These are phyloP conservation scores for Enteromius afrohamiltoni DNA, from an alignment of 2,797 vertebrate species.

Conservation along the genomic window DNA sequence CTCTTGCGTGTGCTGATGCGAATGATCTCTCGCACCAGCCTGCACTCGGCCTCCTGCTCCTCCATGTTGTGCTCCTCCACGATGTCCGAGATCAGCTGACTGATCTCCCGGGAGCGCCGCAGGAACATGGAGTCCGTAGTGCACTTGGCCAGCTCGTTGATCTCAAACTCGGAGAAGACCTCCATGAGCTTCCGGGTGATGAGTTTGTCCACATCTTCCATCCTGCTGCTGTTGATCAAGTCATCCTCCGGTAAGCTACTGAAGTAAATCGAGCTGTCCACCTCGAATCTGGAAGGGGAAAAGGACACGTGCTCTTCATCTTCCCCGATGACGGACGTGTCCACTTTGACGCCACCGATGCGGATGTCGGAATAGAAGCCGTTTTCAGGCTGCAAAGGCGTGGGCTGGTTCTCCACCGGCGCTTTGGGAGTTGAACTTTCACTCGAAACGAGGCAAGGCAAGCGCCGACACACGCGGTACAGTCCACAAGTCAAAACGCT, in stretches of 20 bases:
- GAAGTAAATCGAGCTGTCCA: conserved; percentile 58
- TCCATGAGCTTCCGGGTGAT: conserved; percentile 92
- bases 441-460: conserved; percentile 75
- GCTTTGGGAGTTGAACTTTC: conserved; percentile 73
- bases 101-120: conserved; percentile 91
- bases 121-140: conserved; percentile 94
- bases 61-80: conserved; percentile 93
- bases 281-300: conserved; percentile 31
- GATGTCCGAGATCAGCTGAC: conserved; percentile 92
- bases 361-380: conserved; percentile 70
- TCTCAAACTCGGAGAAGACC: conserved; percentile 96
- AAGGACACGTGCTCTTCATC: conserved; percentile 35
- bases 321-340: conserved; percentile 80
- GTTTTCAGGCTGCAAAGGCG: conserved; percentile 12
- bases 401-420: conserved; percentile 71
- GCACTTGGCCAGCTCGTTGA: conserved; percentile 93
- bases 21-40: conserved; percentile 92
- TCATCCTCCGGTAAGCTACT: conserved; percentile 75
- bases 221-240: conserved; percentile 79
- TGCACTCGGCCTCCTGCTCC: conserved; percentile 92
- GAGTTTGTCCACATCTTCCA: conserved; percentile 87
- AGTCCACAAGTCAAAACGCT: conserved; percentile 89
- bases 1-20: conserved; percentile 94
- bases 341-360: conserved; percentile 86
- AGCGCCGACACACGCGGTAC: conserved; percentile 78